phyloP scores from a whole-genome alignment of 2,797 vertebrate genomes.

The Pseudocheirus occidentalis region DNA sequence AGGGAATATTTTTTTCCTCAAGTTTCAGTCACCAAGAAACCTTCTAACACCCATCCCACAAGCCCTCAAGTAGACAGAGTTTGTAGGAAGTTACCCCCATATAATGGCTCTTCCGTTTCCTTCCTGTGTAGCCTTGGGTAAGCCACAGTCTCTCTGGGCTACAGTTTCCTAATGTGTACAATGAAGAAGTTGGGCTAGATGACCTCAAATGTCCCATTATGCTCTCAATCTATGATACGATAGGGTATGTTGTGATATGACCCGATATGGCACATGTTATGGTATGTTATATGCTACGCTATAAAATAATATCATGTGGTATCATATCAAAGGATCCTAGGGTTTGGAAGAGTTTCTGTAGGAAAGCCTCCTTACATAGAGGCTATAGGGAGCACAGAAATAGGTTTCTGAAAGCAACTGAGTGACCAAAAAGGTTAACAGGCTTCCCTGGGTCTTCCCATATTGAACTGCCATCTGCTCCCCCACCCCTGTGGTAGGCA shows the following conservation, averaged over 20 bases:
- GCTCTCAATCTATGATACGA: not conserved
- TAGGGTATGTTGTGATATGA: not conserved
- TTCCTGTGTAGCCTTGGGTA: not conserved
- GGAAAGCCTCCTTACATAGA: not conserved
- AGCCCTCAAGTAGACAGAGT: not conserved
- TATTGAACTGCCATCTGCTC: slow-evolving; percentile 66
- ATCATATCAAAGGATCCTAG: not conserved
- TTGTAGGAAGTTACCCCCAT: not conserved
- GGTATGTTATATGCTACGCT: not conserved
- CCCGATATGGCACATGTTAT: not conserved
- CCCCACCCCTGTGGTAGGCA: slow-evolving; percentile 75
- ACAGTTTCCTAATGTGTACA: not conserved
- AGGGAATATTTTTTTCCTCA: not conserved
- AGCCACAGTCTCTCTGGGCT: not conserved
- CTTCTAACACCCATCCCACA: not conserved
- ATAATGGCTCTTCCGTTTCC: not conserved
- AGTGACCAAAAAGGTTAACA: slow-evolving; percentile 76
- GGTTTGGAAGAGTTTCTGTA: not conserved
- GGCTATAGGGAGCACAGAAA: slow-evolving; percentile 5
- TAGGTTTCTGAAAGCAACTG: slow-evolving; percentile 62
- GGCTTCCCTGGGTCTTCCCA: slow-evolving; percentile 69
- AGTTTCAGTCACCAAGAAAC: not conserved
- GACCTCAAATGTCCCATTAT: not conserved
- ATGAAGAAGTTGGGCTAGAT: not conserved
- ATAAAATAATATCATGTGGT: not conserved